phyloP scores from a whole-genome alignment of 2,113 vertebrate genomes.

The Halcyon senegalensis region DNA sequence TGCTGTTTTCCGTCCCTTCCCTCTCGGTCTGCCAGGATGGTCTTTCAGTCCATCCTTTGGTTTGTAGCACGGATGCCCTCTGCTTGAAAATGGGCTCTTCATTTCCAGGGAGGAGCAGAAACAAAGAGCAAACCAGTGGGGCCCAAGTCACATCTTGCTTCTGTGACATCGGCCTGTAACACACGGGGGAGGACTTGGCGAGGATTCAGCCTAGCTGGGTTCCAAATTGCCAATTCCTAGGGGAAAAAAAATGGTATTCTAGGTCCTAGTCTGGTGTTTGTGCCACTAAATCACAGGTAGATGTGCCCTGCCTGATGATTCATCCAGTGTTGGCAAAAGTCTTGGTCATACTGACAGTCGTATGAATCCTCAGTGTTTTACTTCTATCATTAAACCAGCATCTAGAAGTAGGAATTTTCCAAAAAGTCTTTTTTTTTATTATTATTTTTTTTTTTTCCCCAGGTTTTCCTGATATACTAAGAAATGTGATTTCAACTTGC shows the following conservation, averaged over 20 bases:
- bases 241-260: too few relatives aligned
- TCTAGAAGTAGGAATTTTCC: neutral
- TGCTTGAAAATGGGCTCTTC: neutral
- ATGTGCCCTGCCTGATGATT: neutral
- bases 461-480: neutral
- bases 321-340: neutral
- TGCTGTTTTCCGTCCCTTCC: neutral
- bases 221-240: neutral
- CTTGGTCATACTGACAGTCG: rapidly evolving
- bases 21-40: neutral
- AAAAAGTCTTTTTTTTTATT: neutral
- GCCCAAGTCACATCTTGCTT: rapidly evolving
- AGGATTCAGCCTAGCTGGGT: neutral
- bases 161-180: neutral
- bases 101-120: neutral
- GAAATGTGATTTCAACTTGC: neutral
- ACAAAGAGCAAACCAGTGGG: rapidly evolving
- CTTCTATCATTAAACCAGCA: neutral
- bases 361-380: neutral
- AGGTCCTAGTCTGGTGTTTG: neutral
- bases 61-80: neutral
- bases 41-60: neutral
- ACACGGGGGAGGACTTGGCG: rapidly evolving
- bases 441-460: too few relatives aligned
- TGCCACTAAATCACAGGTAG: neutral